phyloP scores from a whole-genome alignment of 2,888 invertebrate genomes.

The Uropetala carovei region DNA sequence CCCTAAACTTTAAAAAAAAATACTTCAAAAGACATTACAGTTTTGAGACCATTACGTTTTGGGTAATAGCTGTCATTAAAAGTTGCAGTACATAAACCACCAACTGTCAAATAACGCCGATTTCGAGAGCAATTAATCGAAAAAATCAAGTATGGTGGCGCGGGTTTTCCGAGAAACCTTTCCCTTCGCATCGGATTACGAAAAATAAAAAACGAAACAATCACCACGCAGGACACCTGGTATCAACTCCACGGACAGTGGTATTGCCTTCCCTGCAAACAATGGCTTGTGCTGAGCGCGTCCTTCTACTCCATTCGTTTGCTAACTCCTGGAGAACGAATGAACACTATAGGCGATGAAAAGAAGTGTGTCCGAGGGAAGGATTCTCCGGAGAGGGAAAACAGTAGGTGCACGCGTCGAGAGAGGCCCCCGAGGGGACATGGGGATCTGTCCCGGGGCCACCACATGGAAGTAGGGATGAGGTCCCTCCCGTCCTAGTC shows the following conservation, averaged over 20 bases:
- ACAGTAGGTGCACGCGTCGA: conserved; percentile 20
- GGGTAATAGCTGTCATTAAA: too few relatives aligned
- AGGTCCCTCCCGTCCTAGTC: not conserved
- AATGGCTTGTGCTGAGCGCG: not conserved
- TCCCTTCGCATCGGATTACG: not conserved
- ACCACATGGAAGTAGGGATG: not conserved
- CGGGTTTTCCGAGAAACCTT: too few relatives aligned
- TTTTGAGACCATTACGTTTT: too few relatives aligned
- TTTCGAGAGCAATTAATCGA: too few relatives aligned
- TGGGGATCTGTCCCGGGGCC: not conserved
- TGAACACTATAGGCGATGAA: not conserved
- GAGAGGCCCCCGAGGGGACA: not conserved
- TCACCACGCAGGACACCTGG: not conserved
- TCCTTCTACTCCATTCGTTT: not conserved
- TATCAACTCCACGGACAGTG: not conserved
- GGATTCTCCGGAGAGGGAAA: not conserved
- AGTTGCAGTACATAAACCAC: too few relatives aligned
- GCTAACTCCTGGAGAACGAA: not conserved
- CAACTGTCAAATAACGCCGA: too few relatives aligned
- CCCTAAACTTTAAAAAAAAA: too few relatives aligned
- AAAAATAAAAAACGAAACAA: conserved; percentile 2
- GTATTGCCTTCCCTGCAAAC: not conserved
- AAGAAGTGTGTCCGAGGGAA: not conserved
- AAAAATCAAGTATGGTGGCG: too few relatives aligned
- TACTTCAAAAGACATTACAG: too few relatives aligned